phyloP scores from a whole-genome alignment of 2,797 vertebrate species.

The Peromyscus attwateri region DNA sequence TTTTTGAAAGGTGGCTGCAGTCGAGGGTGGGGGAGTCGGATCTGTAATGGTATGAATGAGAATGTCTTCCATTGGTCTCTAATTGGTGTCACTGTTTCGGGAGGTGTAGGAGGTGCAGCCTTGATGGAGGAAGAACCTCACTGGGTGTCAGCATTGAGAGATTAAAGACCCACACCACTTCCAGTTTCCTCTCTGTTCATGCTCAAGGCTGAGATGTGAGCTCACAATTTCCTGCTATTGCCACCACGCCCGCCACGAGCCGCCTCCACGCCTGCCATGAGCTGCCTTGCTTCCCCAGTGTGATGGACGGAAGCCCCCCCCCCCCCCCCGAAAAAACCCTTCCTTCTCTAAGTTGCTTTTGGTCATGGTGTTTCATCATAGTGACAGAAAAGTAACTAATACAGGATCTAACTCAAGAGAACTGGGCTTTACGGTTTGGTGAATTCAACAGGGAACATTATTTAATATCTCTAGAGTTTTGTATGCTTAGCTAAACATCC shows the following conservation, averaged over 20 bases:
- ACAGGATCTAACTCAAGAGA: not conserved
- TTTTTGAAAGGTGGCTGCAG: not conserved
- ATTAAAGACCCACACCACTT: not conserved
- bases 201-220: not conserved
- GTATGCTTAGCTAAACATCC: not conserved
- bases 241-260: not conserved
- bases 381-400: not conserved
- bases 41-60: not conserved
- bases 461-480: not conserved
- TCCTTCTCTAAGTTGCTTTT: not conserved
- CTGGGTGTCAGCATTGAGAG: not conserved
- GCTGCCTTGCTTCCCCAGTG: not conserved
- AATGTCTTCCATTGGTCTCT: not conserved
- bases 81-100: not conserved
- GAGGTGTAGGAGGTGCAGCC: not conserved
- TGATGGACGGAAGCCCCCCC: not conserved
- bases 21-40: not conserved
- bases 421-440: not conserved
- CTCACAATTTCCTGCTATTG: no score
- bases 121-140: not conserved
- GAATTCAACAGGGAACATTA: not conserved
- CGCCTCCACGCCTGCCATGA: not conserved
- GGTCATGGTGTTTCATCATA: not conserved
- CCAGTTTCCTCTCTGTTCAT: not conserved
- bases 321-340: not conserved